Evolutionary conservation across 2,113 vertebrate species (phyloP), one percentile per base, ranked within the genome.

Genomic region (Lates calcarifer): DNA sequence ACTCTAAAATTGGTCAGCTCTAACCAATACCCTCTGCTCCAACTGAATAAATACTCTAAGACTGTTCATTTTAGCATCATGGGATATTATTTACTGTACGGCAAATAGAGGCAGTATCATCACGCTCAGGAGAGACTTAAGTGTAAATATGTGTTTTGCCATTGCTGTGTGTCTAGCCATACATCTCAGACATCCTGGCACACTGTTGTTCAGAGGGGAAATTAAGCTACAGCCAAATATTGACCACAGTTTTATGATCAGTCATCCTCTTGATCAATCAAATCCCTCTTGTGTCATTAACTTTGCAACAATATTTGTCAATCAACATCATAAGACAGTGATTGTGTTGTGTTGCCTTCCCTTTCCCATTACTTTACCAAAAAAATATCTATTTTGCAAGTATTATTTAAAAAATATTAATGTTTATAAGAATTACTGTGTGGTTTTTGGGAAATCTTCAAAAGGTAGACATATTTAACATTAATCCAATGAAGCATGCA

Each of bases 271-370:
- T 92, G 85, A 95, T 94, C 91, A 92, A 94, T 94, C 89, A 82
- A 92, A 92, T 94, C 86, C 92, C 91, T 88, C 89, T 86, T 91
- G 90, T 89, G 87, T 83, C 87, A 89, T 93, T 91, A 93, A 82
- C 83, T 91, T 84, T 89, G 81, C 84, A 87, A 93, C 93, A 94
- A 90, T 94, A 92, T 95, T 94, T 94, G 88, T 91, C 84, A 93
- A 91, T 90, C 86, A 84, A 78, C 90, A 81, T 68, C 82, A 85
- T 56, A 72, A 77, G 83, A 81, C 57, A 72, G 17, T 39, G 71
- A 62, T 17, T 81, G 72, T 63, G 71, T 76, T 43, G 63, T 37
- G 55, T 37, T 13, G 20, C 39, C 2, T 66, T 28, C 28, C 75
- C 5, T 12, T 70, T 45, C 35, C 58, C 57, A 18, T 28, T 63